Base-by-base conservation (phyloP, 2,113 vertebrate species). In the Xenopus tropicalis region DNA sequence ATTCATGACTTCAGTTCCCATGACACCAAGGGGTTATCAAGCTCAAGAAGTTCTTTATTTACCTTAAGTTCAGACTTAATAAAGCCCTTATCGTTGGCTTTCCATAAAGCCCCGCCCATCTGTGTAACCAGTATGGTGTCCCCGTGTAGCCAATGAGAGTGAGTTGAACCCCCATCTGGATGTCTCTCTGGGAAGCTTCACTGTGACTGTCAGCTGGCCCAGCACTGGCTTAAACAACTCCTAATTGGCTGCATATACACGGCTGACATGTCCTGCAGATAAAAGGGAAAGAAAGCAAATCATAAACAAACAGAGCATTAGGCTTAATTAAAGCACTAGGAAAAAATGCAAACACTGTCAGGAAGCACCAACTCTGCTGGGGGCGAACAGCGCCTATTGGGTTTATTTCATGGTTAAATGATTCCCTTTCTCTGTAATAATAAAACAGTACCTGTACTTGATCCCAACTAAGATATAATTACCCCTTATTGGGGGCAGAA, bases 191-290 rank as follows among this genome's bases (percentile, higher is more conserved):
- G 22, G 22, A 61, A 10, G 20, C 20, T 13, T 61, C 58, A 61
- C 10, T 11, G 3, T 14, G 48, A 51, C 3, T 51, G 48, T 51
- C 17, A 51, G 13, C 48, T 22, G 22, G 3, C 22, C 24, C 0
- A 24, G 58, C 22, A 13, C 24, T 61, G 13, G 58, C 11, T 23
- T 61, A 61, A 61, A 61, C 25, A 29, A 29, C 3, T 29, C 25
- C 25, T 29, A 29, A 69, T 57, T 69, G 25, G 54, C 25, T 58
- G 52, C 21, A 57, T 56, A 23, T 69, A 56, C 51, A 57, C 16
- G 52, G 25, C 25, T 21, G 20, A 44, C 56, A 37, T 37, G 16
- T 25, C 23, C 20, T 14, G 19, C 23, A 23, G 54, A 70, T 70
- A 70, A 59, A 43, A 46, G 37, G 37, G 4, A 14, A 9, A 69